Evolutionary conservation across 2,888 invertebrate species (phyloP).

Genomic region (Tenthredo livida): DNA sequence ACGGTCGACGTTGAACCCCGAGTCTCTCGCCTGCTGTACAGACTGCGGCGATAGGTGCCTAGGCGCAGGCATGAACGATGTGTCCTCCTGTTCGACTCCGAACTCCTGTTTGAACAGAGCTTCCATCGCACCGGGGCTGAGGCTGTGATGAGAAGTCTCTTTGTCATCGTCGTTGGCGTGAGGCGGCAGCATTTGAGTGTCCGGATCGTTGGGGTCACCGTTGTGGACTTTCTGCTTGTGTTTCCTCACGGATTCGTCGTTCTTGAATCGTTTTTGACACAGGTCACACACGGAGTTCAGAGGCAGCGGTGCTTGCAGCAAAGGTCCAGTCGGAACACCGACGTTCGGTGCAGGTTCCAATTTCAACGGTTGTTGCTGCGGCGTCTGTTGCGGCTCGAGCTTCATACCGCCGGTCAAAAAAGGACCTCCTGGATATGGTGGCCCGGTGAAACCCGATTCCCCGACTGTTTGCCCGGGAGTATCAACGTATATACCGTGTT

Average conservation of each 20-base stretch:
- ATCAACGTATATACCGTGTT: slow-evolving; percentile 94
- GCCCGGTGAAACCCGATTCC: slow-evolving; percentile 63
- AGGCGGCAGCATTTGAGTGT: slow-evolving; percentile 80
- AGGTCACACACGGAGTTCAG: slow-evolving; percentile 83
- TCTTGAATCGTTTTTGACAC: slow-evolving; percentile 87
- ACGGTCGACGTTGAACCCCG: slow-evolving; percentile 87
- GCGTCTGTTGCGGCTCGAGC: slow-evolving; percentile 68
- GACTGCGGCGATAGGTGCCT: slow-evolving; percentile 69
- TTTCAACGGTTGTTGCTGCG: slow-evolving; percentile 63
- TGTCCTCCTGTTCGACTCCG: slow-evolving; percentile 73
- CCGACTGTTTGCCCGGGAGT: slow-evolving; percentile 71
- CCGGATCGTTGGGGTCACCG: slow-evolving; percentile 72
- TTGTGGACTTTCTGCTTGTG: slow-evolving; percentile 86
- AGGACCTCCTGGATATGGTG: slow-evolving; percentile 61
- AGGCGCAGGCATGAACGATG: slow-evolving; percentile 69
- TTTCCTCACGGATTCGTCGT: slow-evolving; percentile 85
- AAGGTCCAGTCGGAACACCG: slow-evolving; percentile 50
- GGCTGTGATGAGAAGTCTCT: slow-evolving; percentile 67
- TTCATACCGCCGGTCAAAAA: slow-evolving; percentile 58
- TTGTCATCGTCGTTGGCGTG: slow-evolving; percentile 75
- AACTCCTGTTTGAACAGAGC: slow-evolving; percentile 74
- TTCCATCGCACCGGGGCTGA: slow-evolving; percentile 71
- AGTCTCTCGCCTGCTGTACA: slow-evolving; percentile 84
- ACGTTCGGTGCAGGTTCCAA: slow-evolving; percentile 52
- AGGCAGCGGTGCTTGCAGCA: slow-evolving; percentile 53